Conservation (phyloP, 1,140 invertebrate species). For the Pteromalus puparum region DNA sequence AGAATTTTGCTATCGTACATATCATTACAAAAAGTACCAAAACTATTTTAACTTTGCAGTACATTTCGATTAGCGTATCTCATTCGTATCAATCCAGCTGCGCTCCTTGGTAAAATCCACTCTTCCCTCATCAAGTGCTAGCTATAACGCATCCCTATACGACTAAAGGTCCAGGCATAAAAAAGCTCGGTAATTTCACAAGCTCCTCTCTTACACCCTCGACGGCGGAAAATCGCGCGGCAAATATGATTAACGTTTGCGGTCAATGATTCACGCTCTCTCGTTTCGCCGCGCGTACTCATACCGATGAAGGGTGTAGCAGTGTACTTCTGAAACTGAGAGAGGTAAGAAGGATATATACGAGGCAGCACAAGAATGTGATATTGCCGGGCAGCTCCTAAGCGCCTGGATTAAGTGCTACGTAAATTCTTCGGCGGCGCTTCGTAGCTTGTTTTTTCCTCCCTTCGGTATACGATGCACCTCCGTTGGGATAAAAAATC, state of each 20-base stretch:
- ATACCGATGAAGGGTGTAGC: neutral
- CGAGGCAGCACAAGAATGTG: slow-evolving; percentile 64
- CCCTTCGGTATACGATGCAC: slow-evolving; percentile 24
- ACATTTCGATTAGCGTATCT: neutral
- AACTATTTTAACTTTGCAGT: too few species aligned
- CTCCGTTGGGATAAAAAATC: slow-evolving; percentile 67
- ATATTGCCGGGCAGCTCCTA: slow-evolving; percentile 68
- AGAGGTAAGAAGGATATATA: slow-evolving; percentile 58
- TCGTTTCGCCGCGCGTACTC: neutral
- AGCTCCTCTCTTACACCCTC: too few species aligned
- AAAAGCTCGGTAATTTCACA: too few species aligned
- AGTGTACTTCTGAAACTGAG: neutral
- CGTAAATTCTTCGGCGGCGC: slow-evolving; percentile 67
- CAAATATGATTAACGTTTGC: neutral
- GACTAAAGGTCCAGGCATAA: neutral
- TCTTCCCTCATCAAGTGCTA: neutral
- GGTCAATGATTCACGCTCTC: neutral
- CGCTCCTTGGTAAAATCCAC: slow-evolving; percentile 30
- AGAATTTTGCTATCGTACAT: too few species aligned
- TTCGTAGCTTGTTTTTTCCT: slow-evolving; percentile 19
- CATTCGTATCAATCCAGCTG: slow-evolving; percentile 46
- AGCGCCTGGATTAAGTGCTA: slow-evolving; percentile 72
- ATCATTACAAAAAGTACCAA: too few species aligned
- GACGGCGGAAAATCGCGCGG: too few species aligned
- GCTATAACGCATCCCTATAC: neutral